These are phyloP conservation scores for Villa cingulata DNA, from an alignment of 2,888 invertebrate genomes.

Conservation along the genomic window DNA sequence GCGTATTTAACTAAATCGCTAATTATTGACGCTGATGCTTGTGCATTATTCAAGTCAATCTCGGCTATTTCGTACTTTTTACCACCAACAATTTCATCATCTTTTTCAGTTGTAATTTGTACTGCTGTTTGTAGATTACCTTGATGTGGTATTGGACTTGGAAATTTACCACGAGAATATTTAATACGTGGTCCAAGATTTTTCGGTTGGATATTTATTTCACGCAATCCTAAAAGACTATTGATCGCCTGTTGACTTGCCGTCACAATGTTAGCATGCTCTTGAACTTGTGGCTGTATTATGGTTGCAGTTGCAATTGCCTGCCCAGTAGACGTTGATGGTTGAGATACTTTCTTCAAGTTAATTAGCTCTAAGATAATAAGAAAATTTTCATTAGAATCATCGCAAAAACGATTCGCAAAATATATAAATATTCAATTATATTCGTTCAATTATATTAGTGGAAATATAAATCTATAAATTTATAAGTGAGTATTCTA, in stretches of 20 bases:
- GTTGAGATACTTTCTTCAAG: slow-evolving; percentile 27
- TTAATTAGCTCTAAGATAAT: slow-evolving; percentile 29
- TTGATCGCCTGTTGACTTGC: slow-evolving; percentile 29
- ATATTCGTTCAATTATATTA: too few species aligned
- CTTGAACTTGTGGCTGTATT: slow-evolving; percentile 21
- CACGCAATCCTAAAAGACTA: slow-evolving; percentile 27
- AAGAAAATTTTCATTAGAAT: too few species aligned
- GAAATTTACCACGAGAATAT: slow-evolving; percentile 34
- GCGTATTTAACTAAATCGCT: slow-evolving; percentile 36
- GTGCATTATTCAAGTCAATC: slow-evolving; percentile 34
- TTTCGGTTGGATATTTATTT: slow-evolving; percentile 30
- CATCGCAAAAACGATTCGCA: too few species aligned
- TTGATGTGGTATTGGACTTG: slow-evolving; percentile 14
- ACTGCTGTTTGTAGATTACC: slow-evolving; percentile 16
- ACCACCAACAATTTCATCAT: slow-evolving; percentile 4
- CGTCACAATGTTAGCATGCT: slow-evolving; percentile 28
- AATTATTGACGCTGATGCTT: slow-evolving; percentile 34
- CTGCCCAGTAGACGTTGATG: slow-evolving; percentile 27
- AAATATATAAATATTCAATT: too few species aligned
- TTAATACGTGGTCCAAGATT: slow-evolving; percentile 33
- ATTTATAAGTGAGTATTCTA: too few species aligned
- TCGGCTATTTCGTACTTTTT: slow-evolving; percentile 34
- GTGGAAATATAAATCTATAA: too few species aligned
- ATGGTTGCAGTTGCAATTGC: slow-evolving; percentile 14
- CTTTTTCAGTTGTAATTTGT: slow-evolving; percentile 19